These are phyloP conservation scores for Gavialis gangeticus DNA, from an alignment of 2,113 vertebrate genomes.

Conservation along the genomic window DNA sequence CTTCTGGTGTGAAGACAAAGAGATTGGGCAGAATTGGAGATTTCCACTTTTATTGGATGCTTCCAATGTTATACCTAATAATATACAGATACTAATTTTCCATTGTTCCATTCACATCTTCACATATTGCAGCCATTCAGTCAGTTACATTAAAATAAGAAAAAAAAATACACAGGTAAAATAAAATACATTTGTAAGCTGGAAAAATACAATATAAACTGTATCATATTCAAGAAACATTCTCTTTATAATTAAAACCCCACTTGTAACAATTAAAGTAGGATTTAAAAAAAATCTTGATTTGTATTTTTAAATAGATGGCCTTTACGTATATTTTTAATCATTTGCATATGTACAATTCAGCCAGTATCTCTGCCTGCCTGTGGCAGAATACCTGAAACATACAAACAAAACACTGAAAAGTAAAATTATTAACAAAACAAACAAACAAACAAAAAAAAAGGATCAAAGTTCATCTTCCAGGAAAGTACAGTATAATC, in stretches of 20 bases:
- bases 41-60: slow-evolving; percentile 58
- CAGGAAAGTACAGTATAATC: slow-evolving; percentile 63
- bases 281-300: slow-evolving; percentile 65
- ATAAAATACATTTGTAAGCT: slow-evolving; percentile 50
- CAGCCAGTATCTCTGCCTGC: slow-evolving; percentile 46
- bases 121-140: slow-evolving; percentile 56
- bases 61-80: slow-evolving; percentile 61
- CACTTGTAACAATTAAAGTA: slow-evolving; percentile 57
- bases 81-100: slow-evolving; percentile 60
- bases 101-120: slow-evolving; percentile 56
- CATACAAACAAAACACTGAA: slow-evolving; percentile 10
- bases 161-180: slow-evolving; percentile 41
- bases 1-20: not conserved
- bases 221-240: slow-evolving; percentile 57
- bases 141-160: slow-evolving; percentile 15
- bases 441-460: not conserved
- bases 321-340: slow-evolving; percentile 44
- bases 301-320: slow-evolving; percentile 73
- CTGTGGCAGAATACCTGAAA: slow-evolving; percentile 62
- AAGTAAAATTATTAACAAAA: slow-evolving; percentile 28
- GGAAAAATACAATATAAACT: slow-evolving; percentile 71
- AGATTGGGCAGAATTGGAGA: not conserved
- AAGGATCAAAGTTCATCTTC: slow-evolving; percentile 5
- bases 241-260: slow-evolving; percentile 72
- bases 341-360: slow-evolving; percentile 65